A percentile compares a stretch with the other conserved stretches of the same genome.
phyloP scores from a whole-genome alignment of 2,797 vertebrate species.

The Mus caroli region DNA sequence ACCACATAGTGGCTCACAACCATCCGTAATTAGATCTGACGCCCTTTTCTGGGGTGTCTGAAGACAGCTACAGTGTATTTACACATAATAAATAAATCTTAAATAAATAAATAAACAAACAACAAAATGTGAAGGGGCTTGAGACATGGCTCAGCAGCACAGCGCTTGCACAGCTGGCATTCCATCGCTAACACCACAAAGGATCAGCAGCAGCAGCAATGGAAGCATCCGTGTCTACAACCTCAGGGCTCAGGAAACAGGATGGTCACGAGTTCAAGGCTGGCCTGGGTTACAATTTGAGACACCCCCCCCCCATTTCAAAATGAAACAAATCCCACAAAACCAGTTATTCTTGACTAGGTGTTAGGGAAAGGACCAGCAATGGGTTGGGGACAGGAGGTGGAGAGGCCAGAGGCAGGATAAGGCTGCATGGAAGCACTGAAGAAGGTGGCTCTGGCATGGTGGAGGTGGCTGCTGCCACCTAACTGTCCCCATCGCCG shows the following conservation, averaged over 20 bases:
- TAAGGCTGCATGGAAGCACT: not conserved
- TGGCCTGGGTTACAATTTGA: not conserved
- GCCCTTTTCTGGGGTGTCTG: no score
- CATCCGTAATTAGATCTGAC: no score
- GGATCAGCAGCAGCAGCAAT: not conserved
- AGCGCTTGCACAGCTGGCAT: not conserved
- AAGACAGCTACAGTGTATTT: no score
- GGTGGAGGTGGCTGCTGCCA: not conserved
- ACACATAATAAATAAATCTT: no score
- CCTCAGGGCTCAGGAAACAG: not conserved
- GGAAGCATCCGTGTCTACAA: not conserved
- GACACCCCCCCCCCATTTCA: not conserved
- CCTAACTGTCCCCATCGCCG: rapidly evolving
- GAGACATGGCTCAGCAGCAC: not conserved
- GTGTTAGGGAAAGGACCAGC: not conserved
- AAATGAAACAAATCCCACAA: not conserved
- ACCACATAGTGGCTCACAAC: no score
- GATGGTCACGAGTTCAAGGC: not conserved
- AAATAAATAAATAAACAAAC: not conserved
- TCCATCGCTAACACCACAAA: not conserved
- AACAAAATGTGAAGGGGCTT: not conserved
- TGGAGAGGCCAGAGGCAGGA: not conserved
- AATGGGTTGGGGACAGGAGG: not conserved
- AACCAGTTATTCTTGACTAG: not conserved
- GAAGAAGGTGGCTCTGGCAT: not conserved